Percentiles rank a stretch among this genome's conserved stretches.
Evolutionary conservation across 2,113 vertebrate genomes (phyloP).

Genomic region (Dascyllus trimaculatus): DNA sequence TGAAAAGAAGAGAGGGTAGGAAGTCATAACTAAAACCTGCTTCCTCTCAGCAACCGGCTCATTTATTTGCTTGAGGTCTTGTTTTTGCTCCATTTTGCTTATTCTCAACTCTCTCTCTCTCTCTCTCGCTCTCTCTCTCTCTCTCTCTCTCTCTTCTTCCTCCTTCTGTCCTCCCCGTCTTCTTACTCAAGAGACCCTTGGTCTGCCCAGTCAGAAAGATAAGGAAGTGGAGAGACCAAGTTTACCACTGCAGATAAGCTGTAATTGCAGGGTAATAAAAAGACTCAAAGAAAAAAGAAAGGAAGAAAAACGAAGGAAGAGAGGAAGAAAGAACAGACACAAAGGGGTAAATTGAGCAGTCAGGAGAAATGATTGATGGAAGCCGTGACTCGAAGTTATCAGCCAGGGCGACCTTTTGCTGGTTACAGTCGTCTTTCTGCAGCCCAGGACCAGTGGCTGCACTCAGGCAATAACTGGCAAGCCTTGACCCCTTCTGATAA

Average conservation of each 20-base stretch:
- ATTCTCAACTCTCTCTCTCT: constrained; percentile 27
- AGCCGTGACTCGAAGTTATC: constrained; percentile 66
- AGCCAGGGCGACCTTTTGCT: constrained; percentile 60
- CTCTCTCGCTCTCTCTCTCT: neutral
- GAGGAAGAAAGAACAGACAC: constrained; percentile 56
- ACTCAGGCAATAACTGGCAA: constrained; percentile 64
- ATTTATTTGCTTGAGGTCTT: constrained; percentile 42
- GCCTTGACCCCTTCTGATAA: constrained; percentile 80
- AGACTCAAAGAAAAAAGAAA: constrained; percentile 39
- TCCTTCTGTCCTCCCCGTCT: constrained; percentile 53
- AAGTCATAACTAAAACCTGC: constrained; percentile 35
- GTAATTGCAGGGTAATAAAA: constrained; percentile 82
- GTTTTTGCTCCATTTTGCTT: neutral
- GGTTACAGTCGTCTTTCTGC: constrained; percentile 54
- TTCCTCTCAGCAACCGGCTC: constrained; percentile 34
- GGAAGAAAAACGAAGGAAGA: constrained; percentile 50
- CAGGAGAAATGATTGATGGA: constrained; percentile 73
- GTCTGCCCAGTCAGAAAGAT: constrained; percentile 70
- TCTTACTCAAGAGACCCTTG: constrained; percentile 79
- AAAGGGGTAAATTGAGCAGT: constrained; percentile 66
- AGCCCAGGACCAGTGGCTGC: constrained; percentile 57
- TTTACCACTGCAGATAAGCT: constrained; percentile 80
- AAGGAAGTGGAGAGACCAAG: constrained; percentile 75
- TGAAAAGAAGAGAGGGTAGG: constrained; percentile 21
- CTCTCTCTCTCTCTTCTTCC: constrained; percentile 16